Evolutionary conservation across 2,113 vertebrate genomes (phyloP).

Genomic region (Grantiella picta): DNA sequence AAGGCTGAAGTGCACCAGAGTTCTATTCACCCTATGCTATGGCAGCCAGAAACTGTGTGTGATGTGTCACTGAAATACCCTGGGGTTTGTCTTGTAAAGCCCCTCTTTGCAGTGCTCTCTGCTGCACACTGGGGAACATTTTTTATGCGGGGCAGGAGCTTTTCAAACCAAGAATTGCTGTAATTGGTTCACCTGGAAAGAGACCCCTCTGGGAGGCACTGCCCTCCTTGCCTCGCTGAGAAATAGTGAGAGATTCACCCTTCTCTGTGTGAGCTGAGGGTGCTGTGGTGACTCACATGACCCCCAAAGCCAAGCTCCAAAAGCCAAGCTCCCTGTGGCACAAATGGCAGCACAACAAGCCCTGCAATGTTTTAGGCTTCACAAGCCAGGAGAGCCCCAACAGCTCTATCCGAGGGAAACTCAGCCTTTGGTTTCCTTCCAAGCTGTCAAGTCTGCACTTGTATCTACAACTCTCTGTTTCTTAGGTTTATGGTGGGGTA

Average conservation of each 20-base stretch:
- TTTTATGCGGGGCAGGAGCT: not conserved
- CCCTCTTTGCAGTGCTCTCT: fast-evolving
- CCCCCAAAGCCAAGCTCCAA: not conserved
- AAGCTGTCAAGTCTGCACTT: not conserved
- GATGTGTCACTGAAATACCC: not conserved
- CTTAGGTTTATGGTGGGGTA: not conserved
- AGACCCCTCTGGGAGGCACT: not conserved
- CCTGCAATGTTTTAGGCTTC: not conserved
- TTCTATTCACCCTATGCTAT: fast-evolving
- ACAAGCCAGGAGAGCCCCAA: not conserved
- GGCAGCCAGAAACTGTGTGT: not conserved
- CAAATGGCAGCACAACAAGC: not conserved
- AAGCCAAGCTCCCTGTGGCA: not conserved
- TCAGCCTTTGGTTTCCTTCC: not conserved
- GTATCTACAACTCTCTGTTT: not conserved
- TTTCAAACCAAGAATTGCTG: not conserved
- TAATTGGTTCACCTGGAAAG: not conserved
- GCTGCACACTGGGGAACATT: fast-evolving
- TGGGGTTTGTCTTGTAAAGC: not conserved
- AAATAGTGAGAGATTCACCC: not conserved
- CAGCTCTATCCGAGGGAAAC: not conserved
- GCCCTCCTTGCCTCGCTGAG: not conserved
- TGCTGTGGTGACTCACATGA: not conserved
- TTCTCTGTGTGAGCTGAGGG: not conserved
- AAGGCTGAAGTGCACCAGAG: not conserved